Evolutionary conservation across 2,113 vertebrate species (phyloP).

Genomic region (Hiodon tergisus): DNA sequence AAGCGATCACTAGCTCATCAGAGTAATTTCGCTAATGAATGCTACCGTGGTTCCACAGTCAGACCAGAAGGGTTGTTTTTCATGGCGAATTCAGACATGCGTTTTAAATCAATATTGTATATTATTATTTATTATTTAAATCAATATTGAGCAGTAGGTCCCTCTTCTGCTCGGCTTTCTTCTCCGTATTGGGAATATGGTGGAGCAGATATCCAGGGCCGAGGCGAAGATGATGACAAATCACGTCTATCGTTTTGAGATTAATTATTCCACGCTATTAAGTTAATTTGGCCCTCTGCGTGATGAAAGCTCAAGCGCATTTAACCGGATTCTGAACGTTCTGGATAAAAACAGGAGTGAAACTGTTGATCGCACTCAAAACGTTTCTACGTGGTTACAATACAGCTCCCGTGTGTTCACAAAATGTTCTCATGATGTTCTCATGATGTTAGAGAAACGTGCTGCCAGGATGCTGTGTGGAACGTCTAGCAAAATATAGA

Average conservation of each 20-base stretch:
- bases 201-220: constrained; percentile 21
- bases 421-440: no score
- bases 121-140: no score
- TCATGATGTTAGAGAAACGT: no score
- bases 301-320: constrained; percentile 6
- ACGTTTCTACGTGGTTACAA: constrained; percentile 12
- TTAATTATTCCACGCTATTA: constrained; percentile 22
- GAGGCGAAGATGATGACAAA: constrained; percentile 20
- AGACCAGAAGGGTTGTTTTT: constrained; percentile 35
- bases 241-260: constrained; percentile 22
- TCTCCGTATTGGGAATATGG: constrained; percentile 23
- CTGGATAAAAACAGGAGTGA: constrained; percentile 9
- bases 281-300: constrained; percentile 15
- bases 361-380: neutral
- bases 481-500: no score
- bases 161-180: constrained; percentile 22
- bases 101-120: constrained; percentile 46
- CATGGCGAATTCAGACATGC: constrained; percentile 30
- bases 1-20: constrained; percentile 34
- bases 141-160: constrained; percentile 42
- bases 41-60: constrained; percentile 31
- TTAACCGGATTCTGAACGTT: constrained; percentile 15
- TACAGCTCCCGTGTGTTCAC: neutral
- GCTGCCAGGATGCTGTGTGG: no score
- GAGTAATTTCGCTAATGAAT: constrained; percentile 50